phyloP scores from a whole-genome alignment of 1,140 invertebrate species.

The Musca vetustissima region DNA sequence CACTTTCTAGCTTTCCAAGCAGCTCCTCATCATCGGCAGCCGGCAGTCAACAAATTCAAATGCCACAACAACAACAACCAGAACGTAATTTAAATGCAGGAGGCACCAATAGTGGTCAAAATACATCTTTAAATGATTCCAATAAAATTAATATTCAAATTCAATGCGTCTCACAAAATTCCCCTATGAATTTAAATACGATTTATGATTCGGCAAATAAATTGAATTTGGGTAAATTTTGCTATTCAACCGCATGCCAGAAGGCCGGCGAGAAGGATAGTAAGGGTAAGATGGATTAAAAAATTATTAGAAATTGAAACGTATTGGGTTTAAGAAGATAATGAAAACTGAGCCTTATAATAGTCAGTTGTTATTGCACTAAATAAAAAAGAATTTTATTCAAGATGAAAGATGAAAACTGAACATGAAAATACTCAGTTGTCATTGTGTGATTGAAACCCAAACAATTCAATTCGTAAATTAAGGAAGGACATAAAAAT shows the following conservation, averaged over 20 bases:
- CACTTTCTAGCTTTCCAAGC: neutral
- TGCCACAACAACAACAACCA: conserved; percentile 21
- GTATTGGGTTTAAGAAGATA: too few species aligned
- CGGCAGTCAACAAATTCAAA: conserved; percentile 6
- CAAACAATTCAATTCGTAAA: too few species aligned
- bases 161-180: conserved; percentile 31
- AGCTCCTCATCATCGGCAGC: conserved; percentile 10
- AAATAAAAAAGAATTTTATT: too few species aligned
- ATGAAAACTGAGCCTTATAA: too few species aligned
- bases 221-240: conserved; percentile 29
- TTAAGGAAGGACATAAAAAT: neutral
- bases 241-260: neutral
- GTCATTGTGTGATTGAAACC: too few species aligned
- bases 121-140: conserved; percentile 20
- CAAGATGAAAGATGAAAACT: too few species aligned
- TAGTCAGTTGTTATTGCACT: too few species aligned
- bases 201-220: conserved; percentile 29
- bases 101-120: neutral
- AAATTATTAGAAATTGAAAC: too few species aligned
- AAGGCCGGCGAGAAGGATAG: conserved; percentile 21
- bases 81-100: neutral
- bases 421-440: too few species aligned
- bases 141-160: conserved; percentile 32
- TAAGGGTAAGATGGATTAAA: conserved; percentile 22
- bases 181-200: conserved; percentile 29